These are phyloP conservation scores for Mesochorus sp. DNA, from an alignment of 2,888 invertebrate genomes.

Conservation along the genomic window DNA sequence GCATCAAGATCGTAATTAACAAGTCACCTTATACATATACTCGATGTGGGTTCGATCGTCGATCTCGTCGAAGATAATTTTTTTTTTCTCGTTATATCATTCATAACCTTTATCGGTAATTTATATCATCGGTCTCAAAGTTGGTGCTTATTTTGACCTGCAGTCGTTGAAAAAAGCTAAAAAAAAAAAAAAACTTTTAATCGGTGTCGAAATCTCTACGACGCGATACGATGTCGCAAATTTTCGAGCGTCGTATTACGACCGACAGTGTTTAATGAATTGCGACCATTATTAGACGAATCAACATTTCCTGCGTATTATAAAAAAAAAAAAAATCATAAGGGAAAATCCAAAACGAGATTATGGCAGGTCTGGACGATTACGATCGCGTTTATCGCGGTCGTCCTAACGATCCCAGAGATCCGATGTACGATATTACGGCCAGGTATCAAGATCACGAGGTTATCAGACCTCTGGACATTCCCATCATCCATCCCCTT, in stretches of 20 bases:
- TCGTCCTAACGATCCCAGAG: constrained; percentile 67
- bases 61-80: too few relatives aligned
- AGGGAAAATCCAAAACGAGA: too few relatives aligned
- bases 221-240: constrained; percentile 37
- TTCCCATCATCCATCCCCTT: constrained; percentile 73
- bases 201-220: background rate
- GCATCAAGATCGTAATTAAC: background rate
- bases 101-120: constrained; percentile 11
- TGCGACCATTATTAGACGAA: too few relatives aligned
- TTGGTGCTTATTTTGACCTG: too few relatives aligned
- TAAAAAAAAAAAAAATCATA: too few relatives aligned
- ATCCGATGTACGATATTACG: constrained; percentile 63
- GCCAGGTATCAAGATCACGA: constrained; percentile 74
- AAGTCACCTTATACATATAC: background rate
- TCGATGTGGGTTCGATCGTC: background rate
- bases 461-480: constrained; percentile 77
- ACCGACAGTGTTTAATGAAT: constrained; percentile 15
- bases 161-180: too few relatives aligned
- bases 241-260: constrained; percentile 5
- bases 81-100: constrained; percentile 29
- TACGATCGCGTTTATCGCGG: constrained; percentile 76
- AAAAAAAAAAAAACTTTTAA: background rate
- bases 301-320: too few relatives aligned
- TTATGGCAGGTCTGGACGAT: constrained; percentile 73
- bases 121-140: background rate